Conservation (phyloP, 2,888 invertebrate genomes). For the Anarsia innoxiella region DNA sequence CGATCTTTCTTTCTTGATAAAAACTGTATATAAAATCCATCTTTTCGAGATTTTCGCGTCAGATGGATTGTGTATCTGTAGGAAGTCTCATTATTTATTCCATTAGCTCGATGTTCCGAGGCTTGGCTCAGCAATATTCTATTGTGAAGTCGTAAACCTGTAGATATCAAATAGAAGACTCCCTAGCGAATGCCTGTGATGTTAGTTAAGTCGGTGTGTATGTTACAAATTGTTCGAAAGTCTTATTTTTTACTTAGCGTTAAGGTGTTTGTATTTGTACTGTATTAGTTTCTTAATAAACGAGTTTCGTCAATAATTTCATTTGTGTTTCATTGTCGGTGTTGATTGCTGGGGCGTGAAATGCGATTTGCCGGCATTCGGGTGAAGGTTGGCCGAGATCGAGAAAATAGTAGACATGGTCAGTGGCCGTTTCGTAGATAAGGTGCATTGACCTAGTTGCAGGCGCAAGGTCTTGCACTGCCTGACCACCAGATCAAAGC, state of each 20-base stretch:
- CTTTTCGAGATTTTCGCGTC: too few species aligned
- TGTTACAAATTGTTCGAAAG: constrained; percentile 26
- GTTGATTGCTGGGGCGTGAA: constrained; percentile 42
- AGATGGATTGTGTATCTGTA: constrained; percentile 1
- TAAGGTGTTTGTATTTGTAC: constrained; percentile 44
- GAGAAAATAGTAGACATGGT: constrained; percentile 38
- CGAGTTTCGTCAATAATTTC: constrained; percentile 58
- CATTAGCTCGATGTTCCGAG: constrained; percentile 8
- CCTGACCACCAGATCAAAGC: not conserved
- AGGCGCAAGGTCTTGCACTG: constrained; percentile 17
- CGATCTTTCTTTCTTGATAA: too few species aligned
- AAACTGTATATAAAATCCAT: too few species aligned
- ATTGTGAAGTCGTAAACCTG: constrained; percentile 4
- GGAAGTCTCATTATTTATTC: constrained; percentile 10
- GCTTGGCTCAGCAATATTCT: constrained; percentile 3
- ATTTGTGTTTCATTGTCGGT: constrained; percentile 30
- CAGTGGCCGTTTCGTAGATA: constrained; percentile 26
- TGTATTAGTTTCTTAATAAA: constrained; percentile 72
- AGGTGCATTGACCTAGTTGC: constrained; percentile 41
- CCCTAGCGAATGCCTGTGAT: constrained; percentile 37
- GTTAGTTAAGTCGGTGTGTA: constrained; percentile 36
- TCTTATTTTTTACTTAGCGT: constrained; percentile 59
- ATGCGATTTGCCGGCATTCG: constrained; percentile 45
- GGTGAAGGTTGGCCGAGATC: constrained; percentile 56
- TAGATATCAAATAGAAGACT: constrained; percentile 13